phyloP scores from a whole-genome alignment of 2,113 vertebrate genomes.

The Okapia johnstoni region DNA sequence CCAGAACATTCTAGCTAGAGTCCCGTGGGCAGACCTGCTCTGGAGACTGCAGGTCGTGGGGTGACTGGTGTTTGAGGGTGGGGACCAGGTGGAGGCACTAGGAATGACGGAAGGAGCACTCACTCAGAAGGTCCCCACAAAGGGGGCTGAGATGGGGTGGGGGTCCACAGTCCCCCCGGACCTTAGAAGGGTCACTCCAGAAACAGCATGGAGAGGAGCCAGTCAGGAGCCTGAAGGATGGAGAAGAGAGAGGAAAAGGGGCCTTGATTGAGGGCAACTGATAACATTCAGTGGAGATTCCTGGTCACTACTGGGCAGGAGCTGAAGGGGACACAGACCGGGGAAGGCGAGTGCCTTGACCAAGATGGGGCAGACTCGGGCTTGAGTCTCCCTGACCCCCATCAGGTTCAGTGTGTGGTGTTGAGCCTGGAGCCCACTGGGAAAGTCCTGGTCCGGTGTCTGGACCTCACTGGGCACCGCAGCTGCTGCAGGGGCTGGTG shows the following conservation, averaged over 20 bases:
- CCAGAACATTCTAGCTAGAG: background rate
- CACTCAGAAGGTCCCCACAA: background rate
- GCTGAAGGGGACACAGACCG: fast-evolving
- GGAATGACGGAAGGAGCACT: fast-evolving
- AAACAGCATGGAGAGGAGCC: background rate
- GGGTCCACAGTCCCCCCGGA: fast-evolving
- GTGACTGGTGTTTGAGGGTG: background rate
- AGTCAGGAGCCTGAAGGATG: background rate
- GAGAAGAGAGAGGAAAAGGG: background rate
- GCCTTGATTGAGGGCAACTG: fast-evolving
- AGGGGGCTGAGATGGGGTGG: background rate
- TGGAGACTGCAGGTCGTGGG: background rate
- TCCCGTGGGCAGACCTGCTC: background rate
- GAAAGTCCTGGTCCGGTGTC: background rate
- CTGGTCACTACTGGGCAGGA: fast-evolving
- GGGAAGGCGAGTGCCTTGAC: background rate
- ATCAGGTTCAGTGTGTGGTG: fast-evolving
- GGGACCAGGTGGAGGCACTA: fast-evolving
- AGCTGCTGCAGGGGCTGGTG: background rate
- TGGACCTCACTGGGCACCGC: fast-evolving
- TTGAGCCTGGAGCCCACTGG: fast-evolving
- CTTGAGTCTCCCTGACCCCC: background rate
- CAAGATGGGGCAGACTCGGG: fast-evolving
- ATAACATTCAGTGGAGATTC: no score
- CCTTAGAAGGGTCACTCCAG: background rate